These are phyloP conservation scores for Plebejus anna DNA, from an alignment of 2,888 invertebrate species.

Conservation along the genomic window DNA sequence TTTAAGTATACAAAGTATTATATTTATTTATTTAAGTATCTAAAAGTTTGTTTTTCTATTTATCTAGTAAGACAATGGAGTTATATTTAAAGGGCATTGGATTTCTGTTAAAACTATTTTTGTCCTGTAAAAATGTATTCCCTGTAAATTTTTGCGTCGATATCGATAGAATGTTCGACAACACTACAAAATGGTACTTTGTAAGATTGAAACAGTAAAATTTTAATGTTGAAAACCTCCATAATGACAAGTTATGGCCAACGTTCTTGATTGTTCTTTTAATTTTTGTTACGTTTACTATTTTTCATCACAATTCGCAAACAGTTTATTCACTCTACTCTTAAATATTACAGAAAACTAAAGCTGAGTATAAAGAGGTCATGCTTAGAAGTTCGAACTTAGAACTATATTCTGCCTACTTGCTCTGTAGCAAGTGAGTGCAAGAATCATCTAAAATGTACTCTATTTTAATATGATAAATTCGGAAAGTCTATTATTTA, in stretches of 20 bases:
- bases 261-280: not conserved
- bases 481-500: not conserved
- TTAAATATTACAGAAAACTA: no score
- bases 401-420: no score
- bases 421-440: no score
- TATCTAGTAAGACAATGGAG: not conserved
- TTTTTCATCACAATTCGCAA: no score
- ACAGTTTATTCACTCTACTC: no score
- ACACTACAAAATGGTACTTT: conserved; percentile 15
- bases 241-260: conserved; percentile 30
- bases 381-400: no score
- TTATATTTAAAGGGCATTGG: not conserved
- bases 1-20: not conserved
- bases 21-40: no score
- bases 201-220: conserved; percentile 23
- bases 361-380: no score
- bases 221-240: conserved; percentile 21
- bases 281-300: not conserved
- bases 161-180: not conserved
- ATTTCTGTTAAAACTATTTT: not conserved
- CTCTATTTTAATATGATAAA: not conserved
- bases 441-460: no score
- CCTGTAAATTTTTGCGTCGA: not conserved
- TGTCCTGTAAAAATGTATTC: not conserved
- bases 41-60: no score